These are phyloP conservation scores for Deilephila porcellus DNA, from an alignment of 2,888 invertebrate genomes.

Conservation along the genomic window DNA sequence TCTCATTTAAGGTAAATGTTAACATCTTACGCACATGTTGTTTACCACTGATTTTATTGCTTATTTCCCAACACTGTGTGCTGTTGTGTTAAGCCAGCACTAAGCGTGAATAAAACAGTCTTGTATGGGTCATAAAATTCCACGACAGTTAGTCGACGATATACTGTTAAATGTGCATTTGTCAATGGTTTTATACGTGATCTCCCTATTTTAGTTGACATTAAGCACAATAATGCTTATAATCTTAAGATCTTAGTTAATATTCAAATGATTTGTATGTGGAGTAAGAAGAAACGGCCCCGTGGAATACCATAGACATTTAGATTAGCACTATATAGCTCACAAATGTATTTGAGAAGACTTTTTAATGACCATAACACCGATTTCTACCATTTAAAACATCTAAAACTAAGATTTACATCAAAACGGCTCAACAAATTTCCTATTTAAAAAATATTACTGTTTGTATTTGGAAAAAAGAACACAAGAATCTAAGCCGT, in stretches of 20 bases:
- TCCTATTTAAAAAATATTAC: too few species aligned
- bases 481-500: background rate
- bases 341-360: too few species aligned
- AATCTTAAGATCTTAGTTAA: background rate
- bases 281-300: too few species aligned
- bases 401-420: too few species aligned
- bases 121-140: constrained; percentile 33
- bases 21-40: constrained; percentile 31
- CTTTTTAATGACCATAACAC: too few species aligned
- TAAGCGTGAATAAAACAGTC: background rate
- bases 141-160: background rate
- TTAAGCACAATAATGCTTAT: background rate
- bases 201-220: background rate
- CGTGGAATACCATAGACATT: too few species aligned
- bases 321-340: too few species aligned
- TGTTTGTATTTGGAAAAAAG: background rate
- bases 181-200: background rate
- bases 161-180: background rate
- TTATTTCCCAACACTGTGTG: constrained; percentile 38
- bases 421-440: too few species aligned
- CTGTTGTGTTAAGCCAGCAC: background rate
- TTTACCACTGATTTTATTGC: constrained; percentile 36
- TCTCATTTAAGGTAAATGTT: constrained; percentile 32
- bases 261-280: background rate
- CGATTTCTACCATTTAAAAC: too few species aligned